Base-by-base conservation (phyloP, 2,797 vertebrate genomes). In the Microctenopoma steveboyesi region DNA sequence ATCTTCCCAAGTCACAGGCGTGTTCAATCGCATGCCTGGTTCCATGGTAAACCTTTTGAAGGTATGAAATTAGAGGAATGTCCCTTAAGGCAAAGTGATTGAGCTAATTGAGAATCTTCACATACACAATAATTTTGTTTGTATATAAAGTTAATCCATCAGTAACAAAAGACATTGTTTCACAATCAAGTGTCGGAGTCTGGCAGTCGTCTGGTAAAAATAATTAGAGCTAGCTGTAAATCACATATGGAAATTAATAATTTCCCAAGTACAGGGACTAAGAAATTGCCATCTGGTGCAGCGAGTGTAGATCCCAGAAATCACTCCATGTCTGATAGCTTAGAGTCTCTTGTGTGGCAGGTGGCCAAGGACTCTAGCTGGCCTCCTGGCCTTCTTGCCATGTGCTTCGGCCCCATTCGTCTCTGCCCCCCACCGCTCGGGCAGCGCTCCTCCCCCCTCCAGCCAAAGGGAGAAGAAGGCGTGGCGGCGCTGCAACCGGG, bases 321-420 rank as follows among this genome's bases (percentile, higher is more conserved):
- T 43, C 50, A 18, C 49, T 33, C 69, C 14, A 22, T 12, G 54
- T 30, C 42, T 33, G 27, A 67, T 71, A 5, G 61, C 68, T 50
- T 18, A 1, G 52, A 27, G 10, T 64, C 4, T 76, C 16, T 58
- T 13, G 58, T 60, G 37, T 66, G 72, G 61, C 85, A 98, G 96
- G 86, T 98, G 96, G 96, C 95, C 96, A 55, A 96, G 94, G 88
- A 98, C 95, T 39, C 81, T 96, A 72, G 95, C 95, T 0, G 96
- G 96, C n/a, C 90, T 96, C 76, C 91, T 95, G 46, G 94, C 94
- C 74, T 95, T 95, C 83, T 91, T 94, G 46, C 91, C 94, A 6
- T 98, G 96, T 46, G 87, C 92, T 11, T 91, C 92, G 1, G 86
- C 93, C 58, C 84, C 93, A 15, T 92, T 93, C 67, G 93, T 87